These are phyloP conservation scores for Acleris literana DNA, from an alignment of 2,888 invertebrate species.

Conservation along the genomic window DNA sequence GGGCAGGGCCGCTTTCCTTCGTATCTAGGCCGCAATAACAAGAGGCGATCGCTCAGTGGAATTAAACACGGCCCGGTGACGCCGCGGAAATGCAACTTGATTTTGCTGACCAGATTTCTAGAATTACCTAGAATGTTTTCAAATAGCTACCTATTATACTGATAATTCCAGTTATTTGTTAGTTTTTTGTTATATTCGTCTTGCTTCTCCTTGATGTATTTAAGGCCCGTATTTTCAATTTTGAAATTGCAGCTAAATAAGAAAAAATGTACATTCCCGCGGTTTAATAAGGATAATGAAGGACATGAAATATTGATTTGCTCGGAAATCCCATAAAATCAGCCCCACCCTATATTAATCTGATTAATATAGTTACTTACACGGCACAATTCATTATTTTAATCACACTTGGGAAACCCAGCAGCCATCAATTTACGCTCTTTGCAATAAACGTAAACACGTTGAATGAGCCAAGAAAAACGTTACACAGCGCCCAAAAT, in stretches of 20 bases:
- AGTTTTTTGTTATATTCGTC: too few relatives aligned
- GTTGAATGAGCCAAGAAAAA: slow-evolving; percentile 54
- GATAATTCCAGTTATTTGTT: too few relatives aligned
- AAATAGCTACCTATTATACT: not conserved
- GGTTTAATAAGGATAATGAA: too few relatives aligned
- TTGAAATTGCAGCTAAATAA: too few relatives aligned
- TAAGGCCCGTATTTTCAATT: too few relatives aligned
- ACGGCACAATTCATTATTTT: slow-evolving; percentile 41
- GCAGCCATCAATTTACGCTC: slow-evolving; percentile 49
- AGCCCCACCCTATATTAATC: slow-evolving; percentile 19
- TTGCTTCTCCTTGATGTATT: too few relatives aligned
- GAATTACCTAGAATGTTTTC: not conserved
- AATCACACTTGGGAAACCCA: slow-evolving; percentile 44
- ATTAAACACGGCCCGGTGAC: slow-evolving; percentile 51
- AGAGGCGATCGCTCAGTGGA: slow-evolving; percentile 58
- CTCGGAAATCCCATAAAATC: slow-evolving; percentile 12
- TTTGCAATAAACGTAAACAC: slow-evolving; percentile 47
- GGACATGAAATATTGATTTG: not conserved
- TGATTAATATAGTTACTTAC: slow-evolving; percentile 24
- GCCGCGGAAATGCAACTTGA: slow-evolving; percentile 42
- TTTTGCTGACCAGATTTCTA: slow-evolving; percentile 10
- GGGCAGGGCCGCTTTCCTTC: slow-evolving; percentile 65
- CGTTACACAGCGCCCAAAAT: slow-evolving; percentile 45
- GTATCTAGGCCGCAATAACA: slow-evolving; percentile 69
- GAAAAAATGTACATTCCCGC: too few relatives aligned